These are phyloP conservation scores for Drosophila mettleri DNA, from an alignment of 2,888 invertebrate genomes.

Conservation along the genomic window DNA sequence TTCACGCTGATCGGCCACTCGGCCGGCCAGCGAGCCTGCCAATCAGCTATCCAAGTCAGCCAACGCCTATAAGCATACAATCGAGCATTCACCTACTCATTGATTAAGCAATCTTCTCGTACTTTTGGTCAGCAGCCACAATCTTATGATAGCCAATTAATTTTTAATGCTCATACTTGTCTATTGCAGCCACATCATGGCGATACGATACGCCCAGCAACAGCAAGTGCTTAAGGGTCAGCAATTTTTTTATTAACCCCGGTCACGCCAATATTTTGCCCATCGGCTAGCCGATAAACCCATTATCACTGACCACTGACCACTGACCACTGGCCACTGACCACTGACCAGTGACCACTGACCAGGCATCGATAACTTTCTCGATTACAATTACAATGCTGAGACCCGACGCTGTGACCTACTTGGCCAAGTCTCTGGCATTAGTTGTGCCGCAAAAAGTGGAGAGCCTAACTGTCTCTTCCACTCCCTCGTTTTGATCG, in stretches of 20 bases:
- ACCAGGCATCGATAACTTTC: constrained; percentile 48
- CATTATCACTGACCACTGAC: constrained; percentile 61
- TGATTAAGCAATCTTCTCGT: constrained; percentile 70
- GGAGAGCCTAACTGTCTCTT: constrained; percentile 44
- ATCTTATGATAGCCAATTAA: constrained; percentile 75
- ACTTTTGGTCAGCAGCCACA: constrained; percentile 37
- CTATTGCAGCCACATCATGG: constrained; percentile 38
- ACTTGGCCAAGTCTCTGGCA: constrained; percentile 82
- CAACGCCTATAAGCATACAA: constrained; percentile 59
- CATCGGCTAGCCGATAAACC: constrained; percentile 58
- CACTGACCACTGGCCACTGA: constrained; percentile 27
- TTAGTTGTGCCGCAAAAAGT: constrained; percentile 83
- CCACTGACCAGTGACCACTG: constrained; percentile 28
- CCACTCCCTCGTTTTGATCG: constrained; percentile 44
- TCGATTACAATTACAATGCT: constrained; percentile 49
- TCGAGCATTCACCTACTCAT: constrained; percentile 41
- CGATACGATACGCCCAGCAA: constrained; percentile 45
- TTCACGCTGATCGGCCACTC: constrained; percentile 55
- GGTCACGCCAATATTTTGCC: constrained; percentile 66
- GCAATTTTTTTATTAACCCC: constrained; percentile 81
- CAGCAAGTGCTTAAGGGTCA: constrained; percentile 67
- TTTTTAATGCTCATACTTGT: constrained; percentile 67
- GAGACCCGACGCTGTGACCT: constrained; percentile 61
- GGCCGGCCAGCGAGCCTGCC: constrained; percentile 40
- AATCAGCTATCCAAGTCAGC: constrained; percentile 15